Conservation (phyloP, 92 coral and sea anemone species). For the Actinostola sp. region DNA sequence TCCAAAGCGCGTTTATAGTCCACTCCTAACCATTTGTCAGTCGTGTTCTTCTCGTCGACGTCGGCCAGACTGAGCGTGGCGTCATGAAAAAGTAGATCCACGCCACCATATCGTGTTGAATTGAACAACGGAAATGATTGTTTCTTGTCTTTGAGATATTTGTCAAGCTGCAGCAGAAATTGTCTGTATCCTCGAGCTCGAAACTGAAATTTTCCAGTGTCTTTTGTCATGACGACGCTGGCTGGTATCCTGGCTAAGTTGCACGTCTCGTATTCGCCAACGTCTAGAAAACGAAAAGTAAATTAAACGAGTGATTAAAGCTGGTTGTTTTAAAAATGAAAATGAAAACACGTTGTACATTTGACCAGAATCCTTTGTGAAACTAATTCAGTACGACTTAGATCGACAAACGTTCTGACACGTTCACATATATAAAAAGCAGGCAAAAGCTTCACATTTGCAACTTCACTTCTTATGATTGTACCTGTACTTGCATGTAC, state of each 20-base stretch:
- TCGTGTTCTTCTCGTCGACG: conserved; percentile 52
- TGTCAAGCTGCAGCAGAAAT: conserved; percentile 44
- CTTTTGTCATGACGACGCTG: conserved; percentile 59
- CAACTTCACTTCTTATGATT: no score
- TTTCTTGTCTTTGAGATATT: conserved; percentile 15
- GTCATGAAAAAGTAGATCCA: conserved; percentile 57
- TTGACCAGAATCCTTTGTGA: no score
- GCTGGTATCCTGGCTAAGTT: conserved; percentile 73
- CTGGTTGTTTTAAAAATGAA: background rate
- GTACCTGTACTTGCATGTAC: no score
- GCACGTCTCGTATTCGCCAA: conserved; percentile 52
- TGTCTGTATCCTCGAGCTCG: conserved; percentile 17
- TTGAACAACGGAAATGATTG: conserved; percentile 39
- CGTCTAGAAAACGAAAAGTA: conserved; percentile 30
- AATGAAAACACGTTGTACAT: background rate
- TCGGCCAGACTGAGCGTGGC: conserved; percentile 44
- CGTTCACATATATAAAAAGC: no score
- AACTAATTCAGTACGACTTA: no score
- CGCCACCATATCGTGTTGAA: conserved; percentile 46
- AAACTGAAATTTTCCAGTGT: conserved; percentile 17
- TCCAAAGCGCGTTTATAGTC: conserved; percentile 33
- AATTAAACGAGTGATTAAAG: background rate
- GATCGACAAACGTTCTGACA: no score
- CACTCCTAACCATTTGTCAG: conserved; percentile 59
- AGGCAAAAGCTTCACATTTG: no score